phyloP scores from a whole-genome alignment of 2,888 invertebrate species.

The Schrankia costaestrigalis region DNA sequence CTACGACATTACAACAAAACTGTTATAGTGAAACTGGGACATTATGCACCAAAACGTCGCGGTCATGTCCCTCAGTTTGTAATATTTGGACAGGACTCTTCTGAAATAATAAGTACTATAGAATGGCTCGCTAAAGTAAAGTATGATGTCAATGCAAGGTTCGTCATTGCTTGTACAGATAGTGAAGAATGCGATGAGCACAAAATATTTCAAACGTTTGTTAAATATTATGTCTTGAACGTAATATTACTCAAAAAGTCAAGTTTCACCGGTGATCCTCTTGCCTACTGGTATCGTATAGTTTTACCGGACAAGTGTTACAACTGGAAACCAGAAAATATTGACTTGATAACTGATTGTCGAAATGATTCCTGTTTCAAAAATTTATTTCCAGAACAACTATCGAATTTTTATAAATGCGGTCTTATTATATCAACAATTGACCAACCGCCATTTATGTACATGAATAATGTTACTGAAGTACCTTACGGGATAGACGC shows the following conservation, averaged over 20 bases:
- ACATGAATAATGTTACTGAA: constrained; percentile 36
- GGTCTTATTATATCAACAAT: constrained; percentile 47
- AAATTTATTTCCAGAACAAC: constrained; percentile 39
- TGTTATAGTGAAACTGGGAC: constrained; percentile 39
- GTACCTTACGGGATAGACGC: constrained; percentile 48
- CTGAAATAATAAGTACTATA: constrained; percentile 38
- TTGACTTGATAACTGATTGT: constrained; percentile 35
- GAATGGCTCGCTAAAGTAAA: constrained; percentile 36
- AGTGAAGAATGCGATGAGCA: constrained; percentile 41
- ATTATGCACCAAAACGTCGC: constrained; percentile 26
- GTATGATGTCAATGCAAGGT: constrained; percentile 49
- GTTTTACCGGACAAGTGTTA: constrained; percentile 38
- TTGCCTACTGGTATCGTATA: constrained; percentile 39
- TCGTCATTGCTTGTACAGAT: constrained; percentile 44
- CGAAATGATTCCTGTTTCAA: constrained; percentile 36
- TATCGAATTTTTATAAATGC: constrained; percentile 45
- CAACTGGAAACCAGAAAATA: constrained; percentile 35
- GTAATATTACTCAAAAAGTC: constrained; percentile 41
- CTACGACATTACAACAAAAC: constrained; percentile 40
- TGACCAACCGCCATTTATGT: constrained; percentile 57
- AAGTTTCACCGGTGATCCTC: constrained; percentile 19
- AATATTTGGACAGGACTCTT: constrained; percentile 41
- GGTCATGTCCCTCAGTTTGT: constrained; percentile 42
- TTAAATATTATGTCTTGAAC: constrained; percentile 37
- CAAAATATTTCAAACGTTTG: constrained; percentile 38